phyloP scores from a whole-genome alignment of 2,888 invertebrate genomes.

The Drosophila suboccidentalis region DNA sequence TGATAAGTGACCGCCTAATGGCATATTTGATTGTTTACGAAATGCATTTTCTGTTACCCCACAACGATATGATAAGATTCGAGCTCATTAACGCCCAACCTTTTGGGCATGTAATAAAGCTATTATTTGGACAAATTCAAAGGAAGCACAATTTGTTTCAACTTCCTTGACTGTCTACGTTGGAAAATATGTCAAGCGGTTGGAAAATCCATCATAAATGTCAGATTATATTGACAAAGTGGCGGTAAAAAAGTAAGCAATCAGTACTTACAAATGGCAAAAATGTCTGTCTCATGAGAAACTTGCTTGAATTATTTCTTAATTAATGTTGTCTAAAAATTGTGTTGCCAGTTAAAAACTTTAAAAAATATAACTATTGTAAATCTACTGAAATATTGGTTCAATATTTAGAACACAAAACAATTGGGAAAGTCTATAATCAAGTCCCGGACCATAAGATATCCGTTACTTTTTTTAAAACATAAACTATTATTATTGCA shows the following conservation, averaged over 20 bases:
- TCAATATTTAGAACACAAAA: too few species aligned
- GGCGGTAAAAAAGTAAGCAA: background rate
- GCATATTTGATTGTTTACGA: slow-evolving; percentile 58
- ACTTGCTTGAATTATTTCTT: background rate
- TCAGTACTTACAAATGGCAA: background rate
- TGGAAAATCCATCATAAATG: slow-evolving; percentile 46
- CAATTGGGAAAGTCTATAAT: too few species aligned
- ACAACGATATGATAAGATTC: slow-evolving; percentile 40
- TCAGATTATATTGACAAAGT: slow-evolving; percentile 27
- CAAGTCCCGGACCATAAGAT: too few species aligned
- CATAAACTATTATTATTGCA: too few species aligned
- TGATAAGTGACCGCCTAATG: slow-evolving; percentile 73
- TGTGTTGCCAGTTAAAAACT: too few species aligned
- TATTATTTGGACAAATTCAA: slow-evolving; percentile 29
- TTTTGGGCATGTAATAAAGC: slow-evolving; percentile 25
- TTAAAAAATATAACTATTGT: background rate
- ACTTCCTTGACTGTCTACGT: slow-evolving; percentile 35
- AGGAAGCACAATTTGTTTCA: slow-evolving; percentile 46
- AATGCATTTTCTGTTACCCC: slow-evolving; percentile 49
- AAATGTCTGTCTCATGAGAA: background rate
- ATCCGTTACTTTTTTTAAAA: too few species aligned
- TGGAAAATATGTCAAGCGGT: slow-evolving; percentile 7
- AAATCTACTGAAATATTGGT: too few species aligned
- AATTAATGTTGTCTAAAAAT: background rate
- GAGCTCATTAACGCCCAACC: slow-evolving; percentile 45